Base-by-base conservation (phyloP, 1,140 invertebrate genomes). In the Euwallacea similis region DNA sequence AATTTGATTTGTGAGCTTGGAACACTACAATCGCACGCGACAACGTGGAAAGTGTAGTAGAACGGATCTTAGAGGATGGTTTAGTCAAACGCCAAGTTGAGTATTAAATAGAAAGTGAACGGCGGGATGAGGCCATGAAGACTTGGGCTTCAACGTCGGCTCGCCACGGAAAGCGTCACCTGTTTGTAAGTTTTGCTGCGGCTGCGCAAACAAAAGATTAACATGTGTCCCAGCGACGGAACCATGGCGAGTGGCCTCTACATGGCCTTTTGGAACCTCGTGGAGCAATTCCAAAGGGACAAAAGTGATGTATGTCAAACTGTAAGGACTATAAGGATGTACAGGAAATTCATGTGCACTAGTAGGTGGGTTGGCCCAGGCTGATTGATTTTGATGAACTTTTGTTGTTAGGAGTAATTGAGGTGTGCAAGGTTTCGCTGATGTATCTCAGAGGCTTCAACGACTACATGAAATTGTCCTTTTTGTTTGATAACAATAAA, bases 251-350 rank as follows among this genome's bases (percentile, higher is more conserved):
- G 82, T 81, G 3, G 78, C 76, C 7, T 79, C 59, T 41, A 80
- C 79, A 56, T 80, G 7, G 79, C 79, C 13, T 42, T 81, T 55
- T 75, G 73, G 10, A 81, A 82, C 68, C 33, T 82, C 16, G 76
- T 82, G 15, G 82, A 83, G 56, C 80, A 81, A 74, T 80, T 83
- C 43, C 79, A 82, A 73, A 54, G 80, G 21, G 82, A 83, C 67
- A 81, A 82, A 63, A 71, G 78, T 69, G 81, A 83, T 70, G 80
- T 81, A 15, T 81, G 78, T 60, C 74, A 79, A 50, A 79, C 79
- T 50, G 79, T 83, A 2, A 53, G 80, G 59, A 78, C 58, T 7
- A 71, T 82, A 8, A 72, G 81, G 53, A 77, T 75, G 33, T 80
- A 76, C 66, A 68, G 81, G 47, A 75, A 76, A 69, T 82, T 82